Evolutionary conservation across 2,797 vertebrate species (phyloP).

Genomic region (Halcyon smyrnensis): DNA sequence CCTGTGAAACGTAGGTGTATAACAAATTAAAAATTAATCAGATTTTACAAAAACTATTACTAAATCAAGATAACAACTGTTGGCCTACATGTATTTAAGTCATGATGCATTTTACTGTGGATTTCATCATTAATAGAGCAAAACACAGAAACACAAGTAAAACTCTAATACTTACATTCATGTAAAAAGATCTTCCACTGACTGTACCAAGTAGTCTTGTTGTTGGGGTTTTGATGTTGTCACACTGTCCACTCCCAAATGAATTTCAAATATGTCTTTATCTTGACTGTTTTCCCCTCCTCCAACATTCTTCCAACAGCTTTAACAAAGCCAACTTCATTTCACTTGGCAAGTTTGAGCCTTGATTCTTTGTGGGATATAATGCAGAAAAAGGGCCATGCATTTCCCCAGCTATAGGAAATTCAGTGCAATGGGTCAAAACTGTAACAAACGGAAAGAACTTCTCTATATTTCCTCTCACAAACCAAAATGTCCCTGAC

Average conservation of each 20-base stretch:
- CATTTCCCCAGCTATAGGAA: not conserved
- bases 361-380: not conserved
- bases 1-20: conserved; percentile 27
- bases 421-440: not conserved
- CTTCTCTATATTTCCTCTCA: not conserved
- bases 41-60: not conserved
- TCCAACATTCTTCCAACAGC: conserved; percentile 31
- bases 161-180: not conserved
- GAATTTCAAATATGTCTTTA: conserved; percentile 64
- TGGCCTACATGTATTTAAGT: not conserved
- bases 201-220: not conserved
- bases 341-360: conserved; percentile 5
- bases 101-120: not conserved
- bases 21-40: conserved; percentile 58
- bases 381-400: not conserved
- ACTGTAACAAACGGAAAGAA: not conserved
- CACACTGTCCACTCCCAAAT: not conserved
- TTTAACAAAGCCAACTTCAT: conserved; percentile 37
- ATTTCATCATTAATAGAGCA: not conserved
- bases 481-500: not conserved
- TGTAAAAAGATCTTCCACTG: not conserved
- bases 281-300: conserved; percentile 10
- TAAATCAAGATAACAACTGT: conserved; percentile 1
- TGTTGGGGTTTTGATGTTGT: not conserved
- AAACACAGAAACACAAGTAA: not conserved